Percentiles rank a stretch among this genome's conserved stretches.
Evolutionary conservation across 1,140 invertebrate genomes (phyloP).

Genomic region (Drosophila rhopaloa): DNA sequence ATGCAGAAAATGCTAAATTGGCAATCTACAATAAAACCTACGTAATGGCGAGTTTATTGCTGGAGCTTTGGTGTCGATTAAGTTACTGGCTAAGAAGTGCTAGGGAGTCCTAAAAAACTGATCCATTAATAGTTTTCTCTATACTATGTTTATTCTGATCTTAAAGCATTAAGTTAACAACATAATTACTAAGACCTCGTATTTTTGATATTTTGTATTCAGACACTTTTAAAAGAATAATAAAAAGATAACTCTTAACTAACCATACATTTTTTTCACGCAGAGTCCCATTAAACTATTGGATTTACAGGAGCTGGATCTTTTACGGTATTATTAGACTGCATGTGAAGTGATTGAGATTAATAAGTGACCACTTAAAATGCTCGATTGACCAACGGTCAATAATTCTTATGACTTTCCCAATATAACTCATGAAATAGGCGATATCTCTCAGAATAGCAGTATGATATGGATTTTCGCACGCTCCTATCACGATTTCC

Average conservation of each 20-base stretch:
- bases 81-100: background rate
- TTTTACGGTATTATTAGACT: background rate
- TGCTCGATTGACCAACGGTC: conserved; percentile 2
- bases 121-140: background rate
- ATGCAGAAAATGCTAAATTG: conserved; percentile 60
- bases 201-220: too few relatives aligned
- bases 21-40: conserved; percentile 6
- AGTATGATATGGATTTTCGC: conserved; percentile 27
- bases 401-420: conserved; percentile 1
- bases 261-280: too few relatives aligned
- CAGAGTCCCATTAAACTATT: background rate
- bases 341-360: background rate
- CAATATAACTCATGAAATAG: conserved; percentile 19
- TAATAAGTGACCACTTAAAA: background rate
- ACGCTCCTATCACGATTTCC: conserved; percentile 10
- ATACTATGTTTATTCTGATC: background rate
- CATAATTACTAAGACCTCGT: too few relatives aligned
- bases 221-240: too few relatives aligned
- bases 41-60: background rate
- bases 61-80: background rate
- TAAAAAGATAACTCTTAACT: too few relatives aligned
- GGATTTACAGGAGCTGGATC: background rate
- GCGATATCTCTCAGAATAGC: conserved; percentile 11
- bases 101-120: background rate
- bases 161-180: too few relatives aligned